phyloP scores from a whole-genome alignment of 1,140 invertebrate genomes.

The Teleopsis dalmanni region DNA sequence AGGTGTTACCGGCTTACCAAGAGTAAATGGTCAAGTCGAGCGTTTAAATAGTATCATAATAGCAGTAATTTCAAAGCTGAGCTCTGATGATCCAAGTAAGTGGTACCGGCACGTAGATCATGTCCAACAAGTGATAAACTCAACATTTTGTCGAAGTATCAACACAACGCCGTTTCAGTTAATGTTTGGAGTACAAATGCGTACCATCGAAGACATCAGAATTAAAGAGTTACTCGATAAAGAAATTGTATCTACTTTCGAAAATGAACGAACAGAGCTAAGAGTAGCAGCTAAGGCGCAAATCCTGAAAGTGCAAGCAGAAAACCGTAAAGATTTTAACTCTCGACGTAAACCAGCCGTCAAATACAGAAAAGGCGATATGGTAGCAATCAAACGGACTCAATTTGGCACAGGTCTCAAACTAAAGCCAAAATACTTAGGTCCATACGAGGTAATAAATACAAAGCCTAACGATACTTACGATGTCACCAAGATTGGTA shows the following conservation, averaged over 20 bases:
- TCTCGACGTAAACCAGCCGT: constrained; percentile 20
- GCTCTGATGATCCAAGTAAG: not conserved
- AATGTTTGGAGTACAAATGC: constrained; percentile 1
- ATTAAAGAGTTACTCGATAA: constrained; percentile 21
- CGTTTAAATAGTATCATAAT: constrained; percentile 6
- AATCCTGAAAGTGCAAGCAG: constrained; percentile 32
- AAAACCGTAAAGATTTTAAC: constrained; percentile 33
- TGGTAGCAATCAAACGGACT: constrained; percentile 40
- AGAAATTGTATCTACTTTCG: constrained; percentile 20
- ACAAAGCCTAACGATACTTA: constrained; percentile 24
- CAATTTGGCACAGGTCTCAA: constrained; percentile 35
- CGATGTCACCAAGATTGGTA: constrained; percentile 1
- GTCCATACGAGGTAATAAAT: constrained; percentile 31
- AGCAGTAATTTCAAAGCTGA: constrained; percentile 2
- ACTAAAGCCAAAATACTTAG: constrained; percentile 36
- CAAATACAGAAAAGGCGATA: constrained; percentile 28
- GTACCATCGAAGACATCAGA: constrained; percentile 13
- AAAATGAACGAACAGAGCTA: constrained; percentile 10
- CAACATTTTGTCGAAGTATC: not conserved
- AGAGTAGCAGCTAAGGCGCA: constrained; percentile 19
- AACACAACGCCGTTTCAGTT: constrained; percentile 5
- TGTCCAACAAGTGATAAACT: constrained; percentile 8
- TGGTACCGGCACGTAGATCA: constrained; percentile 8
- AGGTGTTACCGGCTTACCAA: constrained; percentile 26
- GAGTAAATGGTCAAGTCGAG: constrained; percentile 34